Evolutionary conservation across 2,888 invertebrate genomes (phyloP), one percentile per base, ranked within the genome.

Genomic region (Phaonia tiefii): DNA sequence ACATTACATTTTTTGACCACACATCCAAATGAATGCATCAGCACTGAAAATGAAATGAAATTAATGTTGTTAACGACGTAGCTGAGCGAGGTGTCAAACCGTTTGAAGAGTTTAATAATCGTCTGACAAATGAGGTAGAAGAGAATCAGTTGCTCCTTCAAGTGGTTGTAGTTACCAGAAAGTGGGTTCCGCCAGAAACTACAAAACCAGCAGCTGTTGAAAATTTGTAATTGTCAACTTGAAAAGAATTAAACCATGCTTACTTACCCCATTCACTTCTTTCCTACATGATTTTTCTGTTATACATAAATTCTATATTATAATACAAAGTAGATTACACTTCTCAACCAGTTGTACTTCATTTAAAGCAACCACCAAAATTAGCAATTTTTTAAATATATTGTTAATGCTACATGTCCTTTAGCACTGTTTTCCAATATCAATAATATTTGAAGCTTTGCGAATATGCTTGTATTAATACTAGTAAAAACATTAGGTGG

Each of bases 101-200:
- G 42, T 42, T 42, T 42, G 42, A 42, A 42, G 42, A 42, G 42
- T 42, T 42, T 42, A 42, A 42, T 42, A 42, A 42, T 42, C 42
- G 7, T 42, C 13, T 42, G 42, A 42, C 42, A 42, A 42, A 42
- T 42, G 42, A 42, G 7, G 7, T 10, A 42, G 42, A 42, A 42
- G 42, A 42, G 7, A 42, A 42, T 10, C 42, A 42, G 13, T 42
- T 42, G 42, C 42, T 42, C 42, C 42, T 42, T 7, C 42, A 42
- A 42, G 42, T 42, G 42, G 13, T 42, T 42, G 42, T 42, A 42
- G 42, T 13, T 42, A 42, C 7, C 42, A 42, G 42, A 13, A 42
- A 42, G 42, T 42, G 8, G 42, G 7, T 42, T 42, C 13, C n/a
- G n/a, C n/a, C n/a, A n/a, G n/a, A n/a, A n/a, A n/a, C n/a, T n/a